Evolutionary conservation across 2,113 vertebrate genomes (phyloP), one percentile per base, ranked within the genome.

Genomic region (Leptosomus discolor): DNA sequence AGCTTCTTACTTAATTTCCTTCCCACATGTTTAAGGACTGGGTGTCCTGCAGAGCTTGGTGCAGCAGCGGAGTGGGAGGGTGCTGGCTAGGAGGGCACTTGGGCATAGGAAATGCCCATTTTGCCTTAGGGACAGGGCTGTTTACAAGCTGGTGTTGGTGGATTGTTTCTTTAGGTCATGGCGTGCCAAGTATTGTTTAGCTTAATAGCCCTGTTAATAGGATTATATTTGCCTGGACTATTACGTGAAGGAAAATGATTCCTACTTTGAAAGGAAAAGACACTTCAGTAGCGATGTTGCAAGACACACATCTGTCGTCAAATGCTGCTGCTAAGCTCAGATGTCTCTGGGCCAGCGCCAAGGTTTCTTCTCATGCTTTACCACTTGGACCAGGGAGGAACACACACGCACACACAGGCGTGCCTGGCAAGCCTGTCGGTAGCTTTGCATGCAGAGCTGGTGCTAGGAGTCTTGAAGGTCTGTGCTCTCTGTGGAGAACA

Each of bases 261-360:
- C 89, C 89, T 91, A 3, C 86, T 96, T 94, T 95, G 97, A 90
- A 95, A 95, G 95, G 94, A 96, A 94, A 95, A 96, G 95, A 97
- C 86, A 91, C 92, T 97, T 95, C 95, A 96, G 96, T 90, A 93
- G 86, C 54, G 77, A 96, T 94, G 91, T 97, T 95, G 95, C 96
- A 97, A 97, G 95, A 96, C 81, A 90, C 87, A 58, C 95, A 94
- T 96, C 97, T 97, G 96, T 97, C 65, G 67, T 97, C 96, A 94
- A 88, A 95, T 91, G 90, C 96, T 92, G 89, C 94, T 95, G 37
- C 92, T 79, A 92, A 96, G 92, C 91, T 97, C 89, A 79, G 89
- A 94, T 83, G 92, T 92, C 89, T 88, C 81, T 93, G 88, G 84
- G 85, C 24, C 56, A 4, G 15, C 0, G 94, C 90, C 92, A 95